Base-by-base conservation (phyloP, 2,888 invertebrate species). In the Ethmia dodecea region DNA sequence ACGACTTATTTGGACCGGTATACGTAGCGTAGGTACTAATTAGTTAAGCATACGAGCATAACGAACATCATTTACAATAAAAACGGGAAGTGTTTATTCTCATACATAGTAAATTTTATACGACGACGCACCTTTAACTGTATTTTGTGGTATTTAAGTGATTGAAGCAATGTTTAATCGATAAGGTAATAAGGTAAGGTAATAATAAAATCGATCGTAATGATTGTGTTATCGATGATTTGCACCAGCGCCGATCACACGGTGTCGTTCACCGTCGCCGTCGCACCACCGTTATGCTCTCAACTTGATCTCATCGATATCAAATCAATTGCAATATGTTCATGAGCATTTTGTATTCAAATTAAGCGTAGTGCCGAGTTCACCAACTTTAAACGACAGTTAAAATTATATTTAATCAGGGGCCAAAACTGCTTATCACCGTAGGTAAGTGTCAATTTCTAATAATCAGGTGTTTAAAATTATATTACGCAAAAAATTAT, bases 231-330 rank as follows among this genome's bases (percentile, higher is more conserved):
- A 66, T 61, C 55, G 51, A 49, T 47, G 45, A 45, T 45, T 38
- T 53, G 53, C 52, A 49, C 45, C 37, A 29, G 42, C 38, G 50
- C 34, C 47, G 58, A 53, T 69, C 64, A 58, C 71, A 66, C 68
- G 69, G 67, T 65, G 74, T 68, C 69, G 58, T 71, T 75, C 66
- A 70, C 69, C 65, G 64, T 38, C 49, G 39, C 43, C 45, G 45
- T 38, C 36, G 33, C 36, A 35, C 44, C 52, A 65, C 62, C 61
- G 64, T 65, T 69, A 71, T 46, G 28, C 32, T 35, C 41, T 43
- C 54, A 48, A 39, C 45, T 49, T 50, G 40, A 53, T 54, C 54
- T 52, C 48, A 44, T 42, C 43, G 38, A 40, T 46, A 49, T 56
- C 56, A 37, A 58, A 64, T 60, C 56, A 53, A 41, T 39, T 38